A percentile compares a stretch with the other conserved stretches of the same genome.
These are phyloP conservation scores for Diarsia dahlii DNA, from an alignment of 2,888 invertebrate genomes.

Conservation along the genomic window DNA sequence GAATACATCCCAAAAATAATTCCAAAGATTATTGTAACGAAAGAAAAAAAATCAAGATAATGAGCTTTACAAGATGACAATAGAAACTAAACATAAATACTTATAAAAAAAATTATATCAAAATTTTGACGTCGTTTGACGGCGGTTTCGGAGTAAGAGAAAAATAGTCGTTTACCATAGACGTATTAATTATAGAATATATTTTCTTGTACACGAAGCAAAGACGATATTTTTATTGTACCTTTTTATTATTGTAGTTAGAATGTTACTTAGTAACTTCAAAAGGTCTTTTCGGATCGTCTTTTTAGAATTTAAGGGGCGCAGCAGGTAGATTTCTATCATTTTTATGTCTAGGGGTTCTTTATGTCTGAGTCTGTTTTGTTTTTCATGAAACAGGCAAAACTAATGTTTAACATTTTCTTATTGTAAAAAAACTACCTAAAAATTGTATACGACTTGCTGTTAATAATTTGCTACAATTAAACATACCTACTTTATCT, in stretches of 20 bases:
- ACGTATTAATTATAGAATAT: conserved; percentile 62
- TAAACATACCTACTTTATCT: not conserved
- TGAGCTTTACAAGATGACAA: conserved; percentile 87
- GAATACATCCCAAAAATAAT: conserved; percentile 82
- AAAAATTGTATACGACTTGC: conserved; percentile 48
- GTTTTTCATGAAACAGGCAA: not conserved
- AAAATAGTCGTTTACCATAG: conserved; percentile 55
- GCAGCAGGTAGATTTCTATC: conserved; percentile 35
- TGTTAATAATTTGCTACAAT: conserved; percentile 40
- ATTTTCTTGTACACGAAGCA: conserved; percentile 65
- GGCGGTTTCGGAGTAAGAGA: conserved; percentile 66
- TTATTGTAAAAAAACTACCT: not conserved
- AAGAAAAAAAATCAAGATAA: conserved; percentile 56
- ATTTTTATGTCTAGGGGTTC: not conserved
- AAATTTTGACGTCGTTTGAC: conserved; percentile 76
- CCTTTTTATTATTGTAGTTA: conserved; percentile 62
- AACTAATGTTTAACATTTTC: not conserved
- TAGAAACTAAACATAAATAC: conserved; percentile 74
- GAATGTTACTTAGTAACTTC: conserved; percentile 56
- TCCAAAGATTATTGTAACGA: conserved; percentile 76
- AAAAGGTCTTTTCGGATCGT: conserved; percentile 42
- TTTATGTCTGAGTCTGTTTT: not conserved
- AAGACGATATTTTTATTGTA: conserved; percentile 68
- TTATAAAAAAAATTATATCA: conserved; percentile 68
- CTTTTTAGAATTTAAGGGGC: conserved; percentile 47